Evolutionary conservation across 2,797 vertebrate species (phyloP).

Genomic region (Streptopelia turtur): DNA sequence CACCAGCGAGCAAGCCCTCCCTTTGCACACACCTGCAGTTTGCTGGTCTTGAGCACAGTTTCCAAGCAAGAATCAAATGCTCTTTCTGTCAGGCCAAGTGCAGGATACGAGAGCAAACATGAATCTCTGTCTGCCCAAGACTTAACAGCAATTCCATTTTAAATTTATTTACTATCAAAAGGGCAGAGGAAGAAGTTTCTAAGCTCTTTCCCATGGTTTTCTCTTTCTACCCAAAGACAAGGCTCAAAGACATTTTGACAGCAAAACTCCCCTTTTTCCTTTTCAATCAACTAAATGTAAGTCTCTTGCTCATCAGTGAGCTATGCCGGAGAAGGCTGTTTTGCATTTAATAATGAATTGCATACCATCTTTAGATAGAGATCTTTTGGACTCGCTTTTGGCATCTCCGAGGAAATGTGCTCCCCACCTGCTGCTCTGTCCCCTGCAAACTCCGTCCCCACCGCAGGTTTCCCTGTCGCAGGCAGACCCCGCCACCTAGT

Average conservation of each 20-base stretch:
- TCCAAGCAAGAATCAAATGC: neutral
- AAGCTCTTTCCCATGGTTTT: neutral
- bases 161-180: neutral
- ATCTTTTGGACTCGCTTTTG: conserved; percentile 39
- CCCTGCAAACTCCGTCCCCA: conserved; percentile 11
- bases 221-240: conserved; percentile 10
- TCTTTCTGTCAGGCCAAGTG: neutral
- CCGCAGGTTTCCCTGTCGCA: neutral
- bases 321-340: conserved; percentile 34
- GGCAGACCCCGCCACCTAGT: conserved; percentile 69
- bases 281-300: neutral
- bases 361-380: conserved; percentile 53
- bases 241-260: neutral
- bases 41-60: neutral
- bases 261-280: neutral
- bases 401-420: conserved; percentile 10
- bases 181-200: neutral
- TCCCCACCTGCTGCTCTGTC: conserved; percentile 50
- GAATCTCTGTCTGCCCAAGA: neutral
- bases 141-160: neutral
- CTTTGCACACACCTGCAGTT: neutral
- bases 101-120: neutral
- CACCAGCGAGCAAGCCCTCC: neutral
- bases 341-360: conserved; percentile 62
- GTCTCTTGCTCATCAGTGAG: conserved; percentile 23